These are phyloP conservation scores for Chymomyza procnemis DNA, from an alignment of 2,888 invertebrate genomes.

Conservation along the genomic window DNA sequence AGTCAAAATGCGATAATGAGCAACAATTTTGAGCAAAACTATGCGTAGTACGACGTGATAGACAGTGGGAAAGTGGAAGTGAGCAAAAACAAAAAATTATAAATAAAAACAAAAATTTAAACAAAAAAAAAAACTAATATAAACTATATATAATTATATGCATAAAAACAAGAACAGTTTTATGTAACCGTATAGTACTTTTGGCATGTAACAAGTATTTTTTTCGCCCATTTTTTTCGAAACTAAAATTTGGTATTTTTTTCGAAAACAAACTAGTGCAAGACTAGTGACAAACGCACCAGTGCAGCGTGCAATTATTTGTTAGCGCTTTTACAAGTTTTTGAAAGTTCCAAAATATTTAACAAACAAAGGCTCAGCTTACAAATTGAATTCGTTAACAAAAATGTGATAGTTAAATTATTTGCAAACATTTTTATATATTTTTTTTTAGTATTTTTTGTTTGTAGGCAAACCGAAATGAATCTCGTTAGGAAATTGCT, in stretches of 20 bases:
- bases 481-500: too few relatives aligned
- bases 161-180: conserved; percentile 13
- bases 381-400: too few relatives aligned
- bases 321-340: too few relatives aligned
- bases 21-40: conserved; percentile 4
- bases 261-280: too few relatives aligned
- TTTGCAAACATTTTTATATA: too few relatives aligned
- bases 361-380: too few relatives aligned
- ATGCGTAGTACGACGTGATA: not conserved
- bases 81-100: conserved; percentile 7
- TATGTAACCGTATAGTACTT: not conserved
- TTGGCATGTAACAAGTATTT: not conserved
- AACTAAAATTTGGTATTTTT: not conserved
- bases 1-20: conserved; percentile 43
- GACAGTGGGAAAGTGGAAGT: not conserved
- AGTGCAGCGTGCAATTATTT: too few relatives aligned
- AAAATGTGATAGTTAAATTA: too few relatives aligned
- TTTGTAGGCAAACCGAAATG: too few relatives aligned
- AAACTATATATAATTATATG: conserved; percentile 25
- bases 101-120: conserved; percentile 9
- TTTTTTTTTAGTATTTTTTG: too few relatives aligned
- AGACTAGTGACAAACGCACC: too few relatives aligned
- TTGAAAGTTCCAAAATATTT: too few relatives aligned
- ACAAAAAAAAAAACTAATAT: conserved; percentile 30
- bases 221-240: not conserved